Evolutionary conservation across 2,113 vertebrate genomes (phyloP).

Genomic region (Megatriorchis doriae): DNA sequence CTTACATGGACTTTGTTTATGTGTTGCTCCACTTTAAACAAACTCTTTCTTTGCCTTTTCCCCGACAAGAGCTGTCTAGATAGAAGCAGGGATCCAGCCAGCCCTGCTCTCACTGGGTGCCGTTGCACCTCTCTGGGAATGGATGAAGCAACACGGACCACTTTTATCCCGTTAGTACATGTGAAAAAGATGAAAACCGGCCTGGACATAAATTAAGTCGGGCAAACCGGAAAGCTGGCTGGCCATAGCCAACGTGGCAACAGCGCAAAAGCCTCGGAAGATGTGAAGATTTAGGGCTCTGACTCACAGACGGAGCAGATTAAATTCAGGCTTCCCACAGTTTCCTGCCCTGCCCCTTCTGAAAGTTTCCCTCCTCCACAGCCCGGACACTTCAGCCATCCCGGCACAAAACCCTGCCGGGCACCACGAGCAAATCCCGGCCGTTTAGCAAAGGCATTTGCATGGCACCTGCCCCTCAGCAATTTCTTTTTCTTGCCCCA

Average conservation of each 20-base stretch:
- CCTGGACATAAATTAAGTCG: neutral
- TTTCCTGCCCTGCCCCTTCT: conserved; percentile 33
- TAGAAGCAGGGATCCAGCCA: neutral
- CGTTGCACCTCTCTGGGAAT: neutral
- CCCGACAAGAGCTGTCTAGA: neutral
- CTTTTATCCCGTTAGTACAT: neutral
- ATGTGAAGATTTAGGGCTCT: conserved; percentile 25
- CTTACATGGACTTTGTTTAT: neutral
- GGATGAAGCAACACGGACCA: neutral
- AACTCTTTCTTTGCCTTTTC: neutral
- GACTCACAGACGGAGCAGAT: conserved; percentile 54
- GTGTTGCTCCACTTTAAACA: neutral
- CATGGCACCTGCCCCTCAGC: neutral
- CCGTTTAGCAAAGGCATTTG: neutral
- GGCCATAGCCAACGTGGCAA: neutral
- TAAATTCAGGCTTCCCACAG: conserved; percentile 61
- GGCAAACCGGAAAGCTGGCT: conserved; percentile 2
- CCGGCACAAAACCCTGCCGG: neutral
- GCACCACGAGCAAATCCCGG: neutral
- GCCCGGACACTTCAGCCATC: neutral
- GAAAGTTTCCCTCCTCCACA: neutral
- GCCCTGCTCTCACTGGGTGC: neutral
- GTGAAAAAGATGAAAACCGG: neutral
- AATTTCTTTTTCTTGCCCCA: neutral
- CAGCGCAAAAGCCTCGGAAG: neutral